Evolutionary conservation across 2,888 invertebrate species (phyloP), one percentile per base, ranked within the genome.

Genomic region (Polia nebulosa): DNA sequence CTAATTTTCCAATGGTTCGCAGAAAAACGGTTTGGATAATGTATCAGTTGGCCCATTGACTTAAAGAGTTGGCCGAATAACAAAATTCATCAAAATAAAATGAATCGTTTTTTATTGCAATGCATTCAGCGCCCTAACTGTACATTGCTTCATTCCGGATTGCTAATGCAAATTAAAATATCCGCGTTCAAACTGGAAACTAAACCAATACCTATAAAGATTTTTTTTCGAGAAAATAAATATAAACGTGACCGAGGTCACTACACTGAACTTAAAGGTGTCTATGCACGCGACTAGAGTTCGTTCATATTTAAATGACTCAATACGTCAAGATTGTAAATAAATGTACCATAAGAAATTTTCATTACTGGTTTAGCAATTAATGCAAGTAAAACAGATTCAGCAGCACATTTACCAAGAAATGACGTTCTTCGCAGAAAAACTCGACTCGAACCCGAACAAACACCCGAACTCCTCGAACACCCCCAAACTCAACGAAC

Each of bases 221-320:
- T 20, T 25, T 44, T 25, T 53, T 55, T 49, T 44, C 5, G 32
- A 72, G 25, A 70, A 73, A 59, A 76, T 56, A 51, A 44, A 76
- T 58, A 72, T 67, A 73, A 78, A 77, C 65, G 70, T 75, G 67
- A 63, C 59, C 62, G 74, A 80, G 81, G 81, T 81, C 78, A 75
- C 59, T 68, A 81, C 70, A 74, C 78, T 78, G 64, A 81, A 71
- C 71, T 72, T 77, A 74, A 55, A 80, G 64, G 73, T 74, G 76
- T 63, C 52, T 64, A 64, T 72, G 67, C 70, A 76, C 59, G 58
- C 64, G 76, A 70, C 64, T 55, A 56, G 58, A 80, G 80, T 77
- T 80, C 80, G 64, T 80, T 70, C 76, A 70, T 75, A 79, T 78
- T 71, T 76, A 80, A 64, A 76, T 80, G 55, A 63, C 51, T 59